These are phyloP conservation scores for Hypothenemus hampei DNA, from an alignment of 1,140 invertebrate species.

Conservation along the genomic window DNA sequence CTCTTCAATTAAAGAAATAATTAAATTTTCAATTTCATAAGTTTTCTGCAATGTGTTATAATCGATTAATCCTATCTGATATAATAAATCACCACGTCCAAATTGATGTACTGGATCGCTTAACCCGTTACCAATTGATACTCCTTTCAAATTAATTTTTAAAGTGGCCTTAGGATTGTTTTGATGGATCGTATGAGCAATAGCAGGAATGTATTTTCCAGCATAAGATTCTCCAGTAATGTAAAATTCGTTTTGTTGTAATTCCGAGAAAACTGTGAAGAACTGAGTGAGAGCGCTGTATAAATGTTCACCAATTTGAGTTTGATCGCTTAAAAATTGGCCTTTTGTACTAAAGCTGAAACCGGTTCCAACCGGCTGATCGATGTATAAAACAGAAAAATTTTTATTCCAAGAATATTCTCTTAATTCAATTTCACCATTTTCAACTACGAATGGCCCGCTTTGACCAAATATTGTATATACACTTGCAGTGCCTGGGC, in stretches of 20 bases:
- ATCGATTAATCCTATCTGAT: conserved; percentile 71
- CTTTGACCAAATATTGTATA: conserved; percentile 69
- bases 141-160: conserved; percentile 64
- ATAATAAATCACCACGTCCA: conserved; percentile 66
- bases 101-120: conserved; percentile 72
- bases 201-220: conserved; percentile 75
- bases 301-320: conserved; percentile 59
- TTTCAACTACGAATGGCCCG: conserved; percentile 54
- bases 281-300: conserved; percentile 65
- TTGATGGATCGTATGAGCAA: conserved; percentile 67
- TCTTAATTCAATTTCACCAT: conserved; percentile 47
- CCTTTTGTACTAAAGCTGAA: conserved; percentile 67
- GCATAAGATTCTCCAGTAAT: conserved; percentile 83
- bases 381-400: conserved; percentile 74
- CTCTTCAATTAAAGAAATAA: conserved; percentile 52
- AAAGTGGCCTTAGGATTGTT: conserved; percentile 54
- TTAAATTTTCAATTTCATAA: conserved; percentile 52
- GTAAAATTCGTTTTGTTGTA: conserved; percentile 62
- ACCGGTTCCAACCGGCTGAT: conserved; percentile 81
- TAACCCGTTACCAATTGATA: conserved; percentile 81
- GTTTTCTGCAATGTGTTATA: conserved; percentile 54
- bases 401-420: conserved; percentile 52
- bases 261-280: conserved; percentile 63
- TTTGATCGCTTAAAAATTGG: conserved; percentile 62
- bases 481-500: conserved; percentile 64